A percentile compares a stretch with the other conserved stretches of the same genome.
Evolutionary conservation across 2,113 vertebrate species (phyloP).

Genomic region (Zosterops lateralis): DNA sequence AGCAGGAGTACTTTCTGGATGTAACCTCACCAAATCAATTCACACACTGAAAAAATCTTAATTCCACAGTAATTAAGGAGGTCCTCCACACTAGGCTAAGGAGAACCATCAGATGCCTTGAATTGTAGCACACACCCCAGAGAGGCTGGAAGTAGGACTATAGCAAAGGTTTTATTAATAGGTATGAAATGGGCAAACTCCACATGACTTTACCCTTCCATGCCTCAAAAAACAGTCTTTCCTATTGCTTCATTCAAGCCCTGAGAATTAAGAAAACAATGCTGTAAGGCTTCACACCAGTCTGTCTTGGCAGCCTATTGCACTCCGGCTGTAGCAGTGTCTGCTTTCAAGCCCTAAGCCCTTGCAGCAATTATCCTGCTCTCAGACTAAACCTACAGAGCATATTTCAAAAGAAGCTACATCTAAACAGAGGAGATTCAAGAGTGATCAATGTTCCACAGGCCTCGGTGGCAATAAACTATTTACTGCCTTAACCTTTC

Average conservation of each 20-base stretch:
- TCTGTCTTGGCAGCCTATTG: not conserved
- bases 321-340: not conserved
- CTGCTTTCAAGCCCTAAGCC: slow-evolving; percentile 32
- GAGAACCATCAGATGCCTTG: not conserved
- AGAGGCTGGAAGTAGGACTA: not conserved
- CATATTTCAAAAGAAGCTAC: slow-evolving; percentile 44
- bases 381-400: slow-evolving; percentile 49
- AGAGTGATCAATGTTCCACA: slow-evolving; percentile 16
- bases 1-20: not conserved
- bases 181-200: not conserved
- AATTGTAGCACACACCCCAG: not conserved
- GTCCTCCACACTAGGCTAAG: not conserved
- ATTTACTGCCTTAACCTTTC: slow-evolving; percentile 60
- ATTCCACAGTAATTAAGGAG: not conserved
- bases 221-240: not conserved
- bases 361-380: not conserved
- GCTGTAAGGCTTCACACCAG: not conserved
- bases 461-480: slow-evolving; percentile 59
- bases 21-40: not conserved
- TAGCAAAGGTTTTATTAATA: not conserved
- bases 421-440: slow-evolving; percentile 49
- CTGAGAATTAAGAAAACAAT: not conserved
- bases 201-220: not conserved
- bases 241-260: not conserved
- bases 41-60: not conserved